phyloP scores from a whole-genome alignment of 2,888 invertebrate species.

The Camponotus fellah region DNA sequence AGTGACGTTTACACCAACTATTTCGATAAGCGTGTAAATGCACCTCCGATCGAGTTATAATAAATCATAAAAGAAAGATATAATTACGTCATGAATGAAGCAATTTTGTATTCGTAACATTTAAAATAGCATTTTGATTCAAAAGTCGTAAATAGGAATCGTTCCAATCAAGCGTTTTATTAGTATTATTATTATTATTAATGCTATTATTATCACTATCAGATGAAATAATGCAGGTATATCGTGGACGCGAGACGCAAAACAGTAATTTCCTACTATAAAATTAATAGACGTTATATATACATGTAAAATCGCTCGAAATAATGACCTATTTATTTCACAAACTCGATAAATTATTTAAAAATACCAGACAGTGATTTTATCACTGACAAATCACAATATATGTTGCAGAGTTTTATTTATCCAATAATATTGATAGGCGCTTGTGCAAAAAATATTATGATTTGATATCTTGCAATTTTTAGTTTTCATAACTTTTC shows the following conservation, averaged over 20 bases:
- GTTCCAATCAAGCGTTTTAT: constrained; percentile 31
- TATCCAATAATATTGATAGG: neutral
- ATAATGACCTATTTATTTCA: constrained; percentile 35
- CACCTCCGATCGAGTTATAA: neutral
- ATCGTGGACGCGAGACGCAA: neutral
- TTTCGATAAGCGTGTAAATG: constrained; percentile 4
- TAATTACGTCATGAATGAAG: neutral
- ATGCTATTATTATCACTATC: constrained; percentile 35
- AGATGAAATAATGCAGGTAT: constrained; percentile 26
- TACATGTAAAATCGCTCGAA: constrained; percentile 40
- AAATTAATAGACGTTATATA: constrained; percentile 39
- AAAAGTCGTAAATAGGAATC: constrained; percentile 37
- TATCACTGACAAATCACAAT: neutral
- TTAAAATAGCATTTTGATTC: constrained; percentile 17
- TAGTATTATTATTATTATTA: neutral
- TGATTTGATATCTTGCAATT: neutral
- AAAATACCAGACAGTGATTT: neutral
- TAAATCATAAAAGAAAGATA: neutral
- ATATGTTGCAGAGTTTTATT: neutral
- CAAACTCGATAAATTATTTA: constrained; percentile 26
- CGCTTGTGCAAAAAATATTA: neutral
- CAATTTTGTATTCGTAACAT: neutral
- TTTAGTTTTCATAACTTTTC: neutral
- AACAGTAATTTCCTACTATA: constrained; percentile 35
- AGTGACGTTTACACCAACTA: constrained; percentile 21